Evolutionary conservation across 2,888 invertebrate genomes (phyloP), one percentile per base, ranked within the genome.

Genomic region (Imbricaverruca yamaguchii): DNA sequence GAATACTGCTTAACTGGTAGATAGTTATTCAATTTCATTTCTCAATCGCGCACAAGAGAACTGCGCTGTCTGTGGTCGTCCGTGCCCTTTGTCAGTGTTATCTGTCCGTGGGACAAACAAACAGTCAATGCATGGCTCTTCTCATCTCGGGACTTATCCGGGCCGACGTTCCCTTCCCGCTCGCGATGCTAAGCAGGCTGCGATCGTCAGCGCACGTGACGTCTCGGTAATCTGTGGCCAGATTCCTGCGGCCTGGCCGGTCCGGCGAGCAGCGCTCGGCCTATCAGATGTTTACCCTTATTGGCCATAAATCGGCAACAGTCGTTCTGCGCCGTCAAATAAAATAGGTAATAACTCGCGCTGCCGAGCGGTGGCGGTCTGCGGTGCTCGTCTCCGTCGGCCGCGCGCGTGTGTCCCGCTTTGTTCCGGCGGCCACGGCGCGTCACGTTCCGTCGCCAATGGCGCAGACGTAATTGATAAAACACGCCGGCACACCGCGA

Each of bases 271-370:
- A 39, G 39, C 39, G 39, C 39, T 39, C 39, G 39, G 39, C 39
- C 39, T 39, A 39, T 39, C 39, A 39, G 55, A 53, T 74, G 74
- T 74, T 74, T 74, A 55, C 74, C 74, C 53, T 74, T 74, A 74
- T 74, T 74, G 74, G 74, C 74, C 53, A 55, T 74, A 74, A 74
- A 74, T 74, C 74, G 74, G 21, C 21, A 18, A 2, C 55, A 10
- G 74, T 11, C 53, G 74, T 18, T 53, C 53, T 15, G 23, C 74
- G 55, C 23, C 23, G 74, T 74, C 74, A 74, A 74, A 74, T 74
- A 23, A 74, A 74, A 74, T 74, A 74, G 74, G 74, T 74, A 74
- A 74, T 74, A 74, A 74, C 55, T 74, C 74, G 53, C 55, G 53
- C 69, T 1, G 69, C 15, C 25, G 69, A 10, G 69, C 69, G 69